These are phyloP conservation scores for Spisula subtruncata DNA, from an alignment of 2,888 invertebrate genomes.

Conservation along the genomic window DNA sequence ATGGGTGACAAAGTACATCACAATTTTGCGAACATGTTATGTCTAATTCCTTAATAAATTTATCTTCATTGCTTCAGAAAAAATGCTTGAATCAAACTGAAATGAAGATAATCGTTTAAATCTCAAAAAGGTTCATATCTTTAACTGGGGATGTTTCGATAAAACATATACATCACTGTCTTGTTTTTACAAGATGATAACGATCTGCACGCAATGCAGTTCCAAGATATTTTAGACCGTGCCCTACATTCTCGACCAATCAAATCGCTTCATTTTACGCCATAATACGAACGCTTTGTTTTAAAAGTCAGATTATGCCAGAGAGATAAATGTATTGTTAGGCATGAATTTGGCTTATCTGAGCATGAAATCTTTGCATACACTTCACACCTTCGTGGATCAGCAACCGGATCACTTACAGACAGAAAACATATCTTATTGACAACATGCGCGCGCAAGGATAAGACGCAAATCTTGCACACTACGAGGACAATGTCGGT, in stretches of 20 bases:
- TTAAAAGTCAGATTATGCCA: background rate
- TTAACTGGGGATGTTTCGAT: constrained; percentile 12
- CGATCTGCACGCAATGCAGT: background rate
- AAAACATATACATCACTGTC: constrained; percentile 1
- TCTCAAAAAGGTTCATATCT: constrained; percentile 1
- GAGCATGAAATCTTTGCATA: too few species aligned
- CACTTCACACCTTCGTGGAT: too few species aligned
- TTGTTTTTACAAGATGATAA: background rate
- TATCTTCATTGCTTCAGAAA: constrained; percentile 16
- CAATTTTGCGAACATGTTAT: constrained; percentile 3
- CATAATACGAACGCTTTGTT: background rate
- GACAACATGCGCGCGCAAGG: too few species aligned
- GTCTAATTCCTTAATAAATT: background rate
- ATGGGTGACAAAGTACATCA: constrained; percentile 14
- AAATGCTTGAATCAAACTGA: background rate
- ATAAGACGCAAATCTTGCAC: background rate
- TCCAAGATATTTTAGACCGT: background rate
- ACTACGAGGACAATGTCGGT: background rate
- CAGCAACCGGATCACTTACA: too few species aligned
- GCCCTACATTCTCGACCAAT: background rate
- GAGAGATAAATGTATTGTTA: background rate
- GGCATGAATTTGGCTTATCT: background rate
- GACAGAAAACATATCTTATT: too few species aligned
- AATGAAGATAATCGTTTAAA: background rate
- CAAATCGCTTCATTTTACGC: background rate